Conservation (phyloP, 2,888 invertebrate genomes). For the Cetonia aurata region DNA sequence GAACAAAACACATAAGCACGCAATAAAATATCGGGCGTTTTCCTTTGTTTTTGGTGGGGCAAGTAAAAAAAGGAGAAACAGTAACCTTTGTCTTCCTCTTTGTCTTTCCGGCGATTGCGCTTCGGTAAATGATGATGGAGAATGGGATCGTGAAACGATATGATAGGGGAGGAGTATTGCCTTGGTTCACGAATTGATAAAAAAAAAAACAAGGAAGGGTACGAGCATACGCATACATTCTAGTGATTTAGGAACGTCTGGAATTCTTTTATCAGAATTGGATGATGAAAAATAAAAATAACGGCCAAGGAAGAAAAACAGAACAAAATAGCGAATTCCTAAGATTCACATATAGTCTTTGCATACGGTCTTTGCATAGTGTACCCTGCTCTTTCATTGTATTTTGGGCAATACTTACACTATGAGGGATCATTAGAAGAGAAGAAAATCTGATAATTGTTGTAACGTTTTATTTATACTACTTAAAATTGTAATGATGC, state of each 20-base stretch:
- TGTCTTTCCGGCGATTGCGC: too few species aligned
- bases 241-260: conserved; percentile 19
- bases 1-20: conserved; percentile 39
- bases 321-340: too few species aligned
- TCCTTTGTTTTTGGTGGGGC: conserved; percentile 19
- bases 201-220: neutral
- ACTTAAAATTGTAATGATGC: too few species aligned
- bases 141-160: conserved; percentile 36
- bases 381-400: too few species aligned
- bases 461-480: too few species aligned
- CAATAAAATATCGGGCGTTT: conserved; percentile 37
- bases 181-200: conserved; percentile 29
- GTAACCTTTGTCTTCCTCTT: neutral
- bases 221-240: neutral
- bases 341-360: too few species aligned
- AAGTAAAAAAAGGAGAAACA: neutral
- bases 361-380: too few species aligned
- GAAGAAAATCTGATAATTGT: too few species aligned
- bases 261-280: conserved; percentile 7
- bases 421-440: too few species aligned
- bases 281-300: conserved; percentile 3
- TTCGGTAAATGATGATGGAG: conserved; percentile 12
- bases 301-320: neutral
- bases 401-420: too few species aligned
- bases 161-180: neutral